Percentiles rank a stretch among this genome's conserved stretches.
These are phyloP conservation scores for Morone chrysops DNA, from an alignment of 2,113 vertebrate species.

Conservation along the genomic window DNA sequence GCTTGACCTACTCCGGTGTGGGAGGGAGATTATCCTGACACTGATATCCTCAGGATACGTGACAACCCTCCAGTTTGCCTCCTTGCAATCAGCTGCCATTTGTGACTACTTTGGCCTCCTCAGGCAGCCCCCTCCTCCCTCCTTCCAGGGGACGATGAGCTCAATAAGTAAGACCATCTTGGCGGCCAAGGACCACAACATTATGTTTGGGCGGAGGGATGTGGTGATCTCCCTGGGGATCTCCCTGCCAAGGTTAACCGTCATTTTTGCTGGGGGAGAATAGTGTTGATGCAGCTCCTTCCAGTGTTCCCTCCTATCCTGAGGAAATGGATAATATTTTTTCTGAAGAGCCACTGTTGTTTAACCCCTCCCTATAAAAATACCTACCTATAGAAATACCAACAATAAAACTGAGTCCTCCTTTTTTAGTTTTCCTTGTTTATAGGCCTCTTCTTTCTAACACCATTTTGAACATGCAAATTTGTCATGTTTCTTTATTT, in stretches of 20 bases:
- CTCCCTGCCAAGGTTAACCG: constrained; percentile 14
- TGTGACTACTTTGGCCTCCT: constrained; percentile 3
- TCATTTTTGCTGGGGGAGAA: constrained; percentile 11
- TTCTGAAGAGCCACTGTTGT: not conserved
- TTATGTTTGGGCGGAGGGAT: not conserved
- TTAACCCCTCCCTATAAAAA: not conserved
- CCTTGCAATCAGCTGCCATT: constrained; percentile 24
- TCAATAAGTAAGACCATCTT: not conserved
- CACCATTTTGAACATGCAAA: not conserved
- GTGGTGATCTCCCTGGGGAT: constrained; percentile 13
- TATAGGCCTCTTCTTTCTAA: not conserved
- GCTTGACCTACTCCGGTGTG: too few relatives aligned
- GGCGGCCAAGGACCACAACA: not conserved
- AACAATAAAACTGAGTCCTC: not conserved
- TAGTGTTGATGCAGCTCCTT: constrained; percentile 6
- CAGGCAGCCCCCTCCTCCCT: not conserved
- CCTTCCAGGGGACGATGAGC: constrained; percentile 17
- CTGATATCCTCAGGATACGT: constrained; percentile 12
- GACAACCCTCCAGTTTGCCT: constrained; percentile 8
- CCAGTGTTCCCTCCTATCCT: constrained; percentile 20
- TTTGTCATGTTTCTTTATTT: not conserved
- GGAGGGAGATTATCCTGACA: not conserved
- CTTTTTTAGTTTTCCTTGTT: not conserved
- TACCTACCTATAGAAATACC: not conserved
- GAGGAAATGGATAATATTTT: not conserved